These are phyloP conservation scores for Petrolisthes manimaculis DNA, from an alignment of 2,888 invertebrate species.

Conservation along the genomic window DNA sequence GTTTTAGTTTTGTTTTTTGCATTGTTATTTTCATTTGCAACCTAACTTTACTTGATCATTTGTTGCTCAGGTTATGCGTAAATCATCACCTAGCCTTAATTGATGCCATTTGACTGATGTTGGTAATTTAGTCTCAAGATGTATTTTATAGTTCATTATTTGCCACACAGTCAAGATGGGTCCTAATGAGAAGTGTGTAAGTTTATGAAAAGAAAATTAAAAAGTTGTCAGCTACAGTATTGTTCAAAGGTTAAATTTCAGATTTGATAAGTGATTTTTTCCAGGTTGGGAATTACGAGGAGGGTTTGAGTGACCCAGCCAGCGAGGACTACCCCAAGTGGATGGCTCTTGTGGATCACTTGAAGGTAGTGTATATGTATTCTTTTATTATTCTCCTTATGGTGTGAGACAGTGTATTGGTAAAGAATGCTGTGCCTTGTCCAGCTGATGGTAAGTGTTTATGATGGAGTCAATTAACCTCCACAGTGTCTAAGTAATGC, in stretches of 20 bases:
- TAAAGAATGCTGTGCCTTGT: neutral
- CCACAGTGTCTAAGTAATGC: neutral
- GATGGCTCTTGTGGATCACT: conserved; percentile 93
- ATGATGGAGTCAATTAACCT: neutral
- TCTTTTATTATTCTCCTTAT: too few relatives aligned
- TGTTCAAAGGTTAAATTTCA: too few relatives aligned
- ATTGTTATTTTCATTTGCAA: too few relatives aligned
- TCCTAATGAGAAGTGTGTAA: too few relatives aligned
- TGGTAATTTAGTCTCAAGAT: too few relatives aligned
- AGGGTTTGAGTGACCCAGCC: conserved; percentile 29
- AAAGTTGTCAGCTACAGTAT: too few relatives aligned
- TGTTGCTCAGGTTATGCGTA: neutral
- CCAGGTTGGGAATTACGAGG: conserved; percentile 38
- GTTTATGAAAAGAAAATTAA: too few relatives aligned
- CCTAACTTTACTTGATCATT: neutral
- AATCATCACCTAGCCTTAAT: neutral
- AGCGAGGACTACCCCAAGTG: conserved; percentile 72
- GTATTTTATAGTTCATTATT: too few relatives aligned
- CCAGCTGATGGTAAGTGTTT: neutral
- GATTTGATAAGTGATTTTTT: neutral
- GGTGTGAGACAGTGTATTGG: neutral
- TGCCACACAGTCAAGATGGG: too few relatives aligned
- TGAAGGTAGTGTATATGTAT: conserved; percentile 77
- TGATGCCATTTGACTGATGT: too few relatives aligned
- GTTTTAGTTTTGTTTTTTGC: too few relatives aligned